Conservation (phyloP, 2,888 invertebrate species). For the Cyaniris semiargus region DNA sequence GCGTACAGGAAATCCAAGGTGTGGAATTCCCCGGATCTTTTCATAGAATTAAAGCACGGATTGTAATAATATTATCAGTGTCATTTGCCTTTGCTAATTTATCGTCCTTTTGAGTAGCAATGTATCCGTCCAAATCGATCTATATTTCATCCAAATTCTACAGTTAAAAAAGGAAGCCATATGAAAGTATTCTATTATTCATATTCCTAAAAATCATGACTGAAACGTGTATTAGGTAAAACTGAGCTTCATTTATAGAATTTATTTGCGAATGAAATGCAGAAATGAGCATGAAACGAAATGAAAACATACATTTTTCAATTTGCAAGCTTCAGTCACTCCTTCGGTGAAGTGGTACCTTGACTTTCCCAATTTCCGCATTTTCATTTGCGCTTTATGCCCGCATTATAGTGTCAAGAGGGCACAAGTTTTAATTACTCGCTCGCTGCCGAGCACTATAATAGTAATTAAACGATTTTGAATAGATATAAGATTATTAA, state of each 20-base stretch:
- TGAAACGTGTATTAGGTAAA: background rate
- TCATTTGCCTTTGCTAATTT: background rate
- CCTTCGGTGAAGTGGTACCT: conserved; percentile 17
- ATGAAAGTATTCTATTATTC: too few relatives aligned
- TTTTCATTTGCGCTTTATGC: conserved; percentile 20
- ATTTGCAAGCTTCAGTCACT: conserved; percentile 16
- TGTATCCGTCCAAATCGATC: too few relatives aligned
- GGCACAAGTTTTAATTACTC: conserved; percentile 26
- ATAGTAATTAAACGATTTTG: conserved; percentile 22
- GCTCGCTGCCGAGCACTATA: conserved; percentile 23
- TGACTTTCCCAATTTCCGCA: conserved; percentile 21
- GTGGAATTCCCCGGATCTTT: background rate
- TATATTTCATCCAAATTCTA: too few relatives aligned
- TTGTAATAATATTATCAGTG: background rate
- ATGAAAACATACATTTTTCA: conserved; percentile 22
- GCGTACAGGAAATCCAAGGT: conserved; percentile 2
- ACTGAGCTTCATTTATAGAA: background rate
- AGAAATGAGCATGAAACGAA: conserved; percentile 1
- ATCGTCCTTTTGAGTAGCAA: too few relatives aligned
- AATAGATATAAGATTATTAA: conserved; percentile 7
- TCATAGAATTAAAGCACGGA: background rate
- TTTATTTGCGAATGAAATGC: background rate
- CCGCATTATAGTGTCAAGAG: conserved; percentile 23
- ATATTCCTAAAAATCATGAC: background rate
- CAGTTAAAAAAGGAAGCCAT: too few relatives aligned